Evolutionary conservation across 1,140 invertebrate species (phyloP), one percentile per base, ranked within the genome.

Genomic region (Parapsyche elsis): DNA sequence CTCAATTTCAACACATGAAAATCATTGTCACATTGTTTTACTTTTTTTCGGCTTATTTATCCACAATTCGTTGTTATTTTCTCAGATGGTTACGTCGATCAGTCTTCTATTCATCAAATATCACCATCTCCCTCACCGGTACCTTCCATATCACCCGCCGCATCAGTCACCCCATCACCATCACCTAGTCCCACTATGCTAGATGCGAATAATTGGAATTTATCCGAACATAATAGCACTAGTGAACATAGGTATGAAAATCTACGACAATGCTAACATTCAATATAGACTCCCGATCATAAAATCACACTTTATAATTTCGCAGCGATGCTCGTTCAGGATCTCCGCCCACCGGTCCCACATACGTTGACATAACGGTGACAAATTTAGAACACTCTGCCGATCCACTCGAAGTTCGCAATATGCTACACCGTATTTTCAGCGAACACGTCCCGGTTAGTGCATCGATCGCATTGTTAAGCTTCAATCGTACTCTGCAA

Each of bases 351-450:
- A 76, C 67, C 10, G 80, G 76, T 7, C 82, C 82, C 0, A 71
- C 80, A 4, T 83, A 67, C 70, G 81, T 83, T 30, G 83, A 83
- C 45, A 81, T 83, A 16, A 89, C 88, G 24, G 88, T 89, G 5
- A 84, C 87, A 59, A 89, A 89, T 78, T 81, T 89, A 76, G 88
- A 88, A 76, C 82, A 83, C 53, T 86, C 87, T 0, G 87, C 86
- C 64, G 87, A 89, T 16, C 84, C 86, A 5, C n/a, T 67, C 0
- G 70, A 80, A 23, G 82, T 83, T 24, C 67, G 80, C 44, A 81
- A 75, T 59, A 83, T 83, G 82, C 59, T 83, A 21, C 80, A 83
- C 57, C 30, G 80, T n/a, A 83, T 83, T 23, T 83, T 83, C 76
- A 83, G 82, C 49, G 82, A 81, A 70, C 82, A 83, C 46, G 82